Evolutionary conservation across 2,113 vertebrate species (phyloP), one percentile per base, ranked within the genome.

Genomic region (Tyrannus savana): DNA sequence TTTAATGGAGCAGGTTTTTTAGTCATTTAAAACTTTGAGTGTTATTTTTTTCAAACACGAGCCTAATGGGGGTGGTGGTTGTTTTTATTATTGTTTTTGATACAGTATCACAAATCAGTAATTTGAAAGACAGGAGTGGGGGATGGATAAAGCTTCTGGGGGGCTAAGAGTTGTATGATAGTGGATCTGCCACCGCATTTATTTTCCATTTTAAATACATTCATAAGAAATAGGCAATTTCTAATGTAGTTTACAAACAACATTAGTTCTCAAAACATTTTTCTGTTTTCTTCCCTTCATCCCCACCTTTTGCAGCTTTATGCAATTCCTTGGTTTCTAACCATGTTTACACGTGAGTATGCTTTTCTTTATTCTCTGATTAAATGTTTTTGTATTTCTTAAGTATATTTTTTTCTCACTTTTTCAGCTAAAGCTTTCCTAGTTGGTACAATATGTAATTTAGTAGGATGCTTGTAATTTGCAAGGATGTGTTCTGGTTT

Each of bases 341-440:
- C 99, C 23, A 99, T 99, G 99, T 99, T 99, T 97, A 99, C 99
- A 96, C 99, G 99, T 99, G 97, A 99, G 99, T 99, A 97, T 87
- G 14, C 31, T 50, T 81, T 59, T 64, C 44, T 87, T 64, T 41
- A 24, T 71, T n/a, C 64, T 37, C 64, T 84, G 23, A 31, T 84
- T 87, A 74, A 68, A 44, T 74, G 31, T 68, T 84, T 21, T 52
- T 76, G 0, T 21, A 15, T 63, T 87, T 77, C 46, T 50, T 86
- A 83, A 82, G 42, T 17, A 9, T 59, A 46, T 3, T 62, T 91
- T 92, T 89, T 73, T 77, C 42, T 88, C 62, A 41, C 7, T 41
- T 64, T 59, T 81, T 62, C 31, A 76, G 19, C 6, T 75, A 41
- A 82, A 24, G 0, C 12, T 18, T 42, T 92, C 42, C 19, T 39